phyloP scores from a whole-genome alignment of 2,797 vertebrate species.

The Rhadinocentrus ornatus region DNA sequence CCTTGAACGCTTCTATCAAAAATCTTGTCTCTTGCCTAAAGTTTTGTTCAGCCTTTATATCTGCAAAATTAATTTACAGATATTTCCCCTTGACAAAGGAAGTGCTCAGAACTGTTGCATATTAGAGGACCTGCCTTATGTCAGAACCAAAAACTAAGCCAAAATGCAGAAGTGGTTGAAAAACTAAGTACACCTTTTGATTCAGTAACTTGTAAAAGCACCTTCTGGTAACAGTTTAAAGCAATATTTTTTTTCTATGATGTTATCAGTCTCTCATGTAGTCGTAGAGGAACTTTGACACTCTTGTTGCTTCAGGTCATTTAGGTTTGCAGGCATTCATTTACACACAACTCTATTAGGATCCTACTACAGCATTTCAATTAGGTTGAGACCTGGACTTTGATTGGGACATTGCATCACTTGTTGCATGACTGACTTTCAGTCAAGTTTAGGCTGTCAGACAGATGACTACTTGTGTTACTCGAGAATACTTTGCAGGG shows the following conservation, averaged over 20 bases:
- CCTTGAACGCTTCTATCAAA: background rate
- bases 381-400: background rate
- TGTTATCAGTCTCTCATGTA: no score
- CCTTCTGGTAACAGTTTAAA: background rate
- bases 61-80: background rate
- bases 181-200: no score
- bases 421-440: background rate
- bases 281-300: no score
- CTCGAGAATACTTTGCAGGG: background rate
- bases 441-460: background rate
- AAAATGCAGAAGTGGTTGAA: no score
- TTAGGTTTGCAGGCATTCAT: background rate
- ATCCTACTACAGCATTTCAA: background rate
- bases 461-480: background rate
- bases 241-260: background rate
- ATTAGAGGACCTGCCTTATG: background rate
- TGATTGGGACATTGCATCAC: background rate
- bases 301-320: background rate
- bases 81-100: background rate
- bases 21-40: background rate
- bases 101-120: slow-evolving; percentile 1
- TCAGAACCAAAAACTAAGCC: background rate
- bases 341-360: background rate
- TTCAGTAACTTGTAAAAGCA: no score
- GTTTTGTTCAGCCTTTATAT: background rate